These are phyloP conservation scores for Microcebus murinus DNA, from an alignment of 2,113 vertebrate species.

Conservation along the genomic window DNA sequence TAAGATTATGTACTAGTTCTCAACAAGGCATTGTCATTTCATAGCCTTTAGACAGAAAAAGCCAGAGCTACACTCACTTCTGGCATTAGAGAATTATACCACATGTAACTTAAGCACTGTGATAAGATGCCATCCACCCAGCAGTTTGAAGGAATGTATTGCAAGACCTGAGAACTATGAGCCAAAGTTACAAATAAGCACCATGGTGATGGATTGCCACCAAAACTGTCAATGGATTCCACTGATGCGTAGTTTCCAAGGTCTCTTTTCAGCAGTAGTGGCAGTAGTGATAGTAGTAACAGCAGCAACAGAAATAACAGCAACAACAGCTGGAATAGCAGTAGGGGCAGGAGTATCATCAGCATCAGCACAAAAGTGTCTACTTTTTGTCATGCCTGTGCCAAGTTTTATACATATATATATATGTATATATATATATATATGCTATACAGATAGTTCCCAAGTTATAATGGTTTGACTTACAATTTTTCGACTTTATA, in stretches of 20 bases:
- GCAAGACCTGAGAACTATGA: not conserved
- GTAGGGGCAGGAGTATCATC: not conserved
- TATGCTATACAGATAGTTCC: not conserved
- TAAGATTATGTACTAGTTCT: not conserved
- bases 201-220: not conserved
- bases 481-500: not conserved
- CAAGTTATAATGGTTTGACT: not conserved
- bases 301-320: not conserved
- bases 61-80: constrained; percentile 14
- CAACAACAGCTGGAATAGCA: not conserved
- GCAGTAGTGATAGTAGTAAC: not conserved
- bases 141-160: not conserved
- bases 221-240: not conserved
- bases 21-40: not conserved
- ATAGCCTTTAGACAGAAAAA: constrained; percentile 12
- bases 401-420: not conserved
- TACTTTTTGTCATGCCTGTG: not conserved
- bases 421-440: not conserved
- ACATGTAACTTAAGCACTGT: not conserved
- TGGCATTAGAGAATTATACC: not conserved
- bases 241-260: not conserved
- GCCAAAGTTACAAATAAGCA: not conserved
- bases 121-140: not conserved
- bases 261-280: not conserved
- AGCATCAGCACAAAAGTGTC: not conserved